Evolutionary conservation across 2,797 vertebrate species (phyloP), one percentile per base, ranked within the genome.

Genomic region (Hydrocynus forskahlii): DNA sequence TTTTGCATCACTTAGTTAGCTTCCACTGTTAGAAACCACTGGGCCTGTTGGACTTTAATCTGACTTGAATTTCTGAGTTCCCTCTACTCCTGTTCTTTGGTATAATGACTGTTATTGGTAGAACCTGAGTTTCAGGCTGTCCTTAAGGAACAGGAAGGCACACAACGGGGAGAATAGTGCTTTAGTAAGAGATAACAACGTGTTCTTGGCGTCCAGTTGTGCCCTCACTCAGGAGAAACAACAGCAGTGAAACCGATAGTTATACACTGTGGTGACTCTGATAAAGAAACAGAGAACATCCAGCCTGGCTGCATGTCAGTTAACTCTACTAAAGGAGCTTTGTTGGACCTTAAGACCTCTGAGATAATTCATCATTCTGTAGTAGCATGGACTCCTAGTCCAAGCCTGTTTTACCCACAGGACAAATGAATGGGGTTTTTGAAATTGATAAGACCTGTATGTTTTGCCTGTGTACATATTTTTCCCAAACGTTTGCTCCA

Each of bases 1-100:
- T 38, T 64, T 63, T 64, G 35, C 21, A 23, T 50, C 2, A 29
- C 9, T 43, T 59, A 57, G 2, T 43, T 59, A 55, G 2, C 45
- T 17, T 52, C 29, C 68, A 70, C 7, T 29, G 25, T 50, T 13
- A 35, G 64, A 52, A 69, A 64, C 12, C 19, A 8, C 6, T 57
- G 16, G 16, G 83, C 85, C 88, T 88, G 85, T 55, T 66, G 17
- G 83, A 86, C 87, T 88, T 85, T 88, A 88, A 84, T 91, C 85
- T 64, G 85, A 85, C 83, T 88, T 85, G 83, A 88, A 79, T 83
- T 88, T 87, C 86, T 81, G 60, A 73, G 43, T 45, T 76, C 57
- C 64, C 78, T 81, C 82, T 88, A 45, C 23, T 38, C 25, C 64
- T 76, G 40, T 16, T 43, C 35, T 45, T 17, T 48, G 63, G 50